These are phyloP conservation scores for Melolontha melolontha DNA, from an alignment of 2,888 invertebrate genomes.

Conservation along the genomic window DNA sequence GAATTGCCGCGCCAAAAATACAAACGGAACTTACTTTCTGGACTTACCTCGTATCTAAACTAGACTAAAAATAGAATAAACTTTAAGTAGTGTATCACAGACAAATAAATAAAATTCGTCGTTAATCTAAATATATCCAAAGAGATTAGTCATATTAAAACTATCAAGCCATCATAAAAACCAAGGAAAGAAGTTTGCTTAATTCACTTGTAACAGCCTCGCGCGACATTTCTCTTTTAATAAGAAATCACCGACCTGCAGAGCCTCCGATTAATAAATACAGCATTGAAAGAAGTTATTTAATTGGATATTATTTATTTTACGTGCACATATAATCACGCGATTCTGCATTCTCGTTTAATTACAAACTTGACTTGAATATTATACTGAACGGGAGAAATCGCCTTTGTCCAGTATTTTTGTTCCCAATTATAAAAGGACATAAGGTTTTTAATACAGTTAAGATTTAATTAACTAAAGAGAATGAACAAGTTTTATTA, in stretches of 20 bases:
- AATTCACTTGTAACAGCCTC: background rate
- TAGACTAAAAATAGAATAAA: too few species aligned
- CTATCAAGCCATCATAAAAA: too few species aligned
- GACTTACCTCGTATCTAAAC: too few species aligned
- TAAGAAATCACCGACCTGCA: constrained; percentile 25
- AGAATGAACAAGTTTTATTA: background rate
- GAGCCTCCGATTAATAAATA: constrained; percentile 20
- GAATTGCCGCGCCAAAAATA: too few species aligned
- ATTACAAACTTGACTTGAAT: constrained; percentile 6
- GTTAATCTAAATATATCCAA: too few species aligned
- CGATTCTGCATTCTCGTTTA: background rate
- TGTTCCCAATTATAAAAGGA: background rate
- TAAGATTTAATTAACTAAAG: constrained; percentile 28
- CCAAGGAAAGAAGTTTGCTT: too few species aligned
- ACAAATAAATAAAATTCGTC: too few species aligned
- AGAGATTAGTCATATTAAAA: too few species aligned
- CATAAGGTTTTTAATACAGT: constrained; percentile 22
- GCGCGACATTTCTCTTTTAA: constrained; percentile 6
- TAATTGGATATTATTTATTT: constrained; percentile 31
- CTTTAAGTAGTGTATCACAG: too few species aligned
- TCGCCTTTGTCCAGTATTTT: constrained; percentile 14
- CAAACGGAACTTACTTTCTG: too few species aligned
- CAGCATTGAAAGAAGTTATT: constrained; percentile 11
- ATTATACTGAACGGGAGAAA: constrained; percentile 15
- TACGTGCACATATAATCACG: background rate